Percentiles rank a stretch among this genome's conserved stretches.
Conservation (phyloP, 35 echinoderm and acorn worm species). For the Amphiura filiformis region DNA sequence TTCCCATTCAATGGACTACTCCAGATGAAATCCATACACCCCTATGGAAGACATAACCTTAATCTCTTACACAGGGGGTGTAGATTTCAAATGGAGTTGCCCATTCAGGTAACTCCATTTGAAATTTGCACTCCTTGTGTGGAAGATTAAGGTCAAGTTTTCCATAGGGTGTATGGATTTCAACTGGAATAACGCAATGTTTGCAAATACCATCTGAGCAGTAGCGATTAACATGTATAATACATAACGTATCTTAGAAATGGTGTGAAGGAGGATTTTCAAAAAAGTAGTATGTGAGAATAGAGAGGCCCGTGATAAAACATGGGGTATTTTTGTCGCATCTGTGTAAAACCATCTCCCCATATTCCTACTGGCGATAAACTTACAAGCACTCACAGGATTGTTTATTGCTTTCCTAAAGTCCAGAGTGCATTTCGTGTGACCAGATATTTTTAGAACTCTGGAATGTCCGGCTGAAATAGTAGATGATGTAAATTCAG, state of each 20-base stretch:
- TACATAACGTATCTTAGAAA: neutral
- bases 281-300: neutral
- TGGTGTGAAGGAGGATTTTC: neutral
- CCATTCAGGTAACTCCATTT: too few species aligned
- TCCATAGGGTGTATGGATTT: too few species aligned
- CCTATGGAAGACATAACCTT: too few species aligned
- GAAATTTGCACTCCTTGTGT: too few species aligned
- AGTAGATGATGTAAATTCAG: neutral
- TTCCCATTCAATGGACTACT: too few species aligned
- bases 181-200: neutral
- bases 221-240: constrained; percentile 1
- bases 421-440: neutral
- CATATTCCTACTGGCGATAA: neutral
- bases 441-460: neutral
- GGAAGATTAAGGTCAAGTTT: too few species aligned
- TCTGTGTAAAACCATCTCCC: neutral
- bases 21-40: too few species aligned
- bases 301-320: neutral
- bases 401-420: neutral
- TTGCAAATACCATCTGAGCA: neutral
- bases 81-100: too few species aligned
- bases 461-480: neutral
- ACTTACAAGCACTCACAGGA: neutral
- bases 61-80: too few species aligned
- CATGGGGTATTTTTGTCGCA: neutral